These are phyloP conservation scores for Ichneumoninae sp. DNA, from an alignment of 2,888 invertebrate species.

Conservation along the genomic window DNA sequence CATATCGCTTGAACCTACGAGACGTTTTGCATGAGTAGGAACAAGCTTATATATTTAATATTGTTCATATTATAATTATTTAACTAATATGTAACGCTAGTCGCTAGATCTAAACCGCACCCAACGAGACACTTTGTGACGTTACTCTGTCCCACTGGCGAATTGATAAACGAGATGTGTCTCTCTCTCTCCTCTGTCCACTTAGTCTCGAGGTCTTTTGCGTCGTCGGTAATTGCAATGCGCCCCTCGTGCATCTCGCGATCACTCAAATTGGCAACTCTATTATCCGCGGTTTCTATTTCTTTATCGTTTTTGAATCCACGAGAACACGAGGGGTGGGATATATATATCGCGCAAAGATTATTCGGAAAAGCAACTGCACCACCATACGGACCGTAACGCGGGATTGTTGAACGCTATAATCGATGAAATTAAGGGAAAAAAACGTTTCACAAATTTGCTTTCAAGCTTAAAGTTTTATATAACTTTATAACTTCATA, in stretches of 20 bases:
- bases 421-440: not conserved
- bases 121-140: constrained; percentile 72
- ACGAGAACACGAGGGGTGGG: constrained; percentile 10
- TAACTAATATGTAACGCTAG: constrained; percentile 70
- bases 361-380: constrained; percentile 16
- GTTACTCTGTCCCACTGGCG: constrained; percentile 34
- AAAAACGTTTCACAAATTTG: constrained; percentile 5
- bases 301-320: not conserved
- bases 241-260: not conserved
- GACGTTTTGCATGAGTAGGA: constrained; percentile 48
- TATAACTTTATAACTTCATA: constrained; percentile 1
- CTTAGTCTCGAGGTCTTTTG: constrained; percentile 12
- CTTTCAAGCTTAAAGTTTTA: not conserved
- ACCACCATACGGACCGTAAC: not conserved
- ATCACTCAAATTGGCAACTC: constrained; percentile 17
- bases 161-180: constrained; percentile 23
- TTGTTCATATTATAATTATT: constrained; percentile 71
- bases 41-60: constrained; percentile 69
- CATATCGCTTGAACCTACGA: constrained; percentile 66
- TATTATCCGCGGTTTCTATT: constrained; percentile 3
- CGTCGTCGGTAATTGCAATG: constrained; percentile 11
- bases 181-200: constrained; percentile 15
- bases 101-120: constrained; percentile 70
- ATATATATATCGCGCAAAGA: not conserved
- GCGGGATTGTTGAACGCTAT: constrained; percentile 16